These are phyloP conservation scores for Tragelaphus strepsiceros DNA, from an alignment of 2,113 vertebrate genomes.

Conservation along the genomic window DNA sequence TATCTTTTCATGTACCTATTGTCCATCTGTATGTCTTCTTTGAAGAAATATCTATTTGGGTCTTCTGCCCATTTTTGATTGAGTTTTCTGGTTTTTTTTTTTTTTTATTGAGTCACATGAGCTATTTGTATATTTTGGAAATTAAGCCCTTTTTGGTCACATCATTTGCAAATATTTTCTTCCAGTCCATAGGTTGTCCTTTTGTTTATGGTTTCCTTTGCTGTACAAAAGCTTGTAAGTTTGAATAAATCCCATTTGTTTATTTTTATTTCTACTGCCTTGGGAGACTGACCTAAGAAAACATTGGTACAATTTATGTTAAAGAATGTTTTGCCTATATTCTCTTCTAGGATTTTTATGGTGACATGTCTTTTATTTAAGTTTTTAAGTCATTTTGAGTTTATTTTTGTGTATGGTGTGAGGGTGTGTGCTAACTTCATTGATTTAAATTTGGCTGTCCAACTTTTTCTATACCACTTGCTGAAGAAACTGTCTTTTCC, in stretches of 20 bases:
- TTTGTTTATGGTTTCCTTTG: neutral
- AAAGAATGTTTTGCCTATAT: neutral
- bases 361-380: neutral
- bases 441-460: neutral
- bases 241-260: neutral
- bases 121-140: neutral
- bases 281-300: neutral
- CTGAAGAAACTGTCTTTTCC: neutral
- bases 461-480: neutral
- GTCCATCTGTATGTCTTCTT: neutral
- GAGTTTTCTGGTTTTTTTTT: neutral
- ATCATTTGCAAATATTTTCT: neutral
- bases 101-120: neutral
- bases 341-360: neutral
- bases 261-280: neutral
- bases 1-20: neutral
- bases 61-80: neutral
- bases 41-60: neutral
- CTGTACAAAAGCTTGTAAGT: neutral
- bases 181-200: neutral
- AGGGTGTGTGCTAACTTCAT: neutral
- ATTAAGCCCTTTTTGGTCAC: neutral
- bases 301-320: neutral
- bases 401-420: neutral
- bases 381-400: neutral